Base-by-base conservation (phyloP, 2,797 vertebrate genomes). In the Rhinogobio ventralis region DNA sequence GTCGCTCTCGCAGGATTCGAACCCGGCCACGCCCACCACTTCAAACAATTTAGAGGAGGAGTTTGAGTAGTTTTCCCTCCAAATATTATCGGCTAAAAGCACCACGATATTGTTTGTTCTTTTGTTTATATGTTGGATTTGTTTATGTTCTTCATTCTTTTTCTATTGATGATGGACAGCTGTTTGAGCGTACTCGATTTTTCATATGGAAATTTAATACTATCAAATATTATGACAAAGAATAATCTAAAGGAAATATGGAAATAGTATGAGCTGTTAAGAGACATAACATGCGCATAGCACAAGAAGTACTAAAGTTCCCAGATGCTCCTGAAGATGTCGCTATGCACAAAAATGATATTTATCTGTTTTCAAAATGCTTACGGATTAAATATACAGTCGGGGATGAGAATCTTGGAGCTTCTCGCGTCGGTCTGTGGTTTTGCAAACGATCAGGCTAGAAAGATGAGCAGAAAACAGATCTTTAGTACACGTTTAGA, bases 31-130 rank as follows among this genome's bases (percentile, higher is more conserved):
- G 42, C 98, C 98, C 88, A 97, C 96, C 64, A 95, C 97, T 91
- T 97, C 98, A 86, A 97, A 97, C 94, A 98, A 98, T 94, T 95
- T 98, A 93, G 98, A 98, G 94, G 95, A 95, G 91, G 94, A 90
- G 93, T 97, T 94, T 81, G 91, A 95, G 90, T 95, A 95, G 88
- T 64, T 62, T 71, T 7, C 25, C 64, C n/a, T 74, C 67, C 67
- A 7, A 36, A 78, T 45, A 45, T 74, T 33, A 76, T 82, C 42
- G 10, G 4, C 74, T 51, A 39, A 86, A 82, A 87, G 88, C 88
- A 85, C 79, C 88, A 36, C 51, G 89, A 76, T 87, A 84, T 83
- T 86, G 81, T 84, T 72, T 82, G 77, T 85, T 86, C 81, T 84
- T 89, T 86, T 20, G 67, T 86, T 55, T 71, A 23, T 81, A 55